These are phyloP conservation scores for Sitophilus oryzae DNA, from an alignment of 1,140 invertebrate species.

Conservation along the genomic window DNA sequence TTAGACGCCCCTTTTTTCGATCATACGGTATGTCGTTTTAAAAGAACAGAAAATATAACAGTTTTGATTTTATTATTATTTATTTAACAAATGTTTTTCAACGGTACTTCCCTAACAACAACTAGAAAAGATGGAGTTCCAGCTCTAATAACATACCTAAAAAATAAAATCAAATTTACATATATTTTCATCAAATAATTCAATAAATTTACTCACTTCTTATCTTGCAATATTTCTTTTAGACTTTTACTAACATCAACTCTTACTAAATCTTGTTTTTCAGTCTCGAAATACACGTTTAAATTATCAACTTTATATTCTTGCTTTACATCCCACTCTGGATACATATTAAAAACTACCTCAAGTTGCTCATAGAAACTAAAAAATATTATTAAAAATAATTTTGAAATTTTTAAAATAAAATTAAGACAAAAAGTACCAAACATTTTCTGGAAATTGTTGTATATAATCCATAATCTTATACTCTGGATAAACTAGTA, in stretches of 20 bases:
- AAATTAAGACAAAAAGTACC: constrained; percentile 46
- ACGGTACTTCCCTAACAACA: constrained; percentile 33
- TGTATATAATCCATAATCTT: constrained; percentile 66
- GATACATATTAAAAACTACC: constrained; percentile 62
- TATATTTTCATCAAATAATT: constrained; percentile 5
- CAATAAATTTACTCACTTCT: constrained; percentile 48
- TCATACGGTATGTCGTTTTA: too few relatives aligned
- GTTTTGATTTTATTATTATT: too few relatives aligned
- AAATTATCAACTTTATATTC: constrained; percentile 63
- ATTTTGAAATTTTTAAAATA: not conserved
- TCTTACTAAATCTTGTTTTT: constrained; percentile 57
- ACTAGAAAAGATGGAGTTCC: constrained; percentile 41
- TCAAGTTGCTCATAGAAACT: constrained; percentile 68
- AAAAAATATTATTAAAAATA: constrained; percentile 30
- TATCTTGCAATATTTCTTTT: constrained; percentile 55
- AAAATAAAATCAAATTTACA: constrained; percentile 25
- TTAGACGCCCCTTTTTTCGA: too few relatives aligned
- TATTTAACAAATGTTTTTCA: constrained; percentile 33
- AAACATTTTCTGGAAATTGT: constrained; percentile 65
- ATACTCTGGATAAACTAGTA: constrained; percentile 79
- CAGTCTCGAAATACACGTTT: constrained; percentile 76
- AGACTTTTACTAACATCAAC: constrained; percentile 57
- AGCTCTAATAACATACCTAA: constrained; percentile 34
- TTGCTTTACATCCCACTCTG: constrained; percentile 68
- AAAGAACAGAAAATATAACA: too few relatives aligned